Evolutionary conservation across 2,888 invertebrate species (phyloP).

Genomic region (Proisotoma minuta): DNA sequence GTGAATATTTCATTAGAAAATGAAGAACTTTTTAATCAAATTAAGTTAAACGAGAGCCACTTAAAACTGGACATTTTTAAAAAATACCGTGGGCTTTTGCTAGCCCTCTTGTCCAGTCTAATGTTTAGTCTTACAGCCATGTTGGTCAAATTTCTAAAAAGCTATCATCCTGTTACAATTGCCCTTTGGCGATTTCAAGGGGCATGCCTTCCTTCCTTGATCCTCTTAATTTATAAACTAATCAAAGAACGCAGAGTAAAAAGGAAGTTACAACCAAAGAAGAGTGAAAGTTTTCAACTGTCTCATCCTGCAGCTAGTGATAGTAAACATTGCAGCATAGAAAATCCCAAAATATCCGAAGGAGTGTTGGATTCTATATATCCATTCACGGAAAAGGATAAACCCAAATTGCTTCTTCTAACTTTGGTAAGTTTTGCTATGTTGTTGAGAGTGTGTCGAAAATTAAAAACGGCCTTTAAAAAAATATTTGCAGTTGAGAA

Average conservation of each 20-base stretch:
- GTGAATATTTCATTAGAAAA: no score
- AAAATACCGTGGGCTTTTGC: constrained; percentile 32
- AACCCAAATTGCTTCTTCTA: constrained; percentile 11
- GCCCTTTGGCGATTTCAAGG: constrained; percentile 42
- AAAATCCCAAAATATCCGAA: no score
- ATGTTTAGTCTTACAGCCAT: constrained; percentile 36
- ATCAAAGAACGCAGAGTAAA: not conserved
- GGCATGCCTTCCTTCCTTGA: constrained; percentile 35
- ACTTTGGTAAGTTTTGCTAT: constrained; percentile 19
- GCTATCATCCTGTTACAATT: constrained; percentile 36
- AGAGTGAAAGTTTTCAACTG: no score
- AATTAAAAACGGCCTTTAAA: not conserved
- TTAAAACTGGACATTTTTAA: not conserved
- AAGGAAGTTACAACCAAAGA: not conserved
- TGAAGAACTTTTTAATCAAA: no score
- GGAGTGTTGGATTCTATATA: constrained; percentile 9
- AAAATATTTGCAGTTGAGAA: constrained; percentile 28
- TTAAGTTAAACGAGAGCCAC: no score
- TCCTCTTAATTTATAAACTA: constrained; percentile 21
- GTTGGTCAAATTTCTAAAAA: constrained; percentile 37
- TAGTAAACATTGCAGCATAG: no score
- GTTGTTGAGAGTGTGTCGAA: not conserved
- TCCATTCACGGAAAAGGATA: constrained; percentile 21
- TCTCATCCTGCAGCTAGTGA: no score
- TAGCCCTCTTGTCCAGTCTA: constrained; percentile 36